Conservation (phyloP, 2,888 invertebrate genomes). For the Syritta pipiens region DNA sequence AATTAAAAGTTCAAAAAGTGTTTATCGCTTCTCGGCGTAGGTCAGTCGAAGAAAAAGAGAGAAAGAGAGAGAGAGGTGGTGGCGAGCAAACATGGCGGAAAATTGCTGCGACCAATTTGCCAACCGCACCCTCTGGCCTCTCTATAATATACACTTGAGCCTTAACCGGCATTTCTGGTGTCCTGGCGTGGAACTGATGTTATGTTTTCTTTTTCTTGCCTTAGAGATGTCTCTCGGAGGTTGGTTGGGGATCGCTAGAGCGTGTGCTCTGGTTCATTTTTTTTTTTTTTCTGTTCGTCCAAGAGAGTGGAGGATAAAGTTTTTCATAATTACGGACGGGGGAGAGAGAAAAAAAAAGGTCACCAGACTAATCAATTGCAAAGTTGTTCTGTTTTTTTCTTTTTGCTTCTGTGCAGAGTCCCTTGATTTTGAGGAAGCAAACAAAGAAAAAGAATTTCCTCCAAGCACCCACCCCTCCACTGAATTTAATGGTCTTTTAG, state of each 20-base stretch:
- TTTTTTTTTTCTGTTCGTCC: too few relatives aligned
- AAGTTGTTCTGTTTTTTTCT: slow-evolving; percentile 32
- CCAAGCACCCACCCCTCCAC: too few relatives aligned
- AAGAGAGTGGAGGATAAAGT: slow-evolving; percentile 52
- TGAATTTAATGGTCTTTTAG: slow-evolving; percentile 50
- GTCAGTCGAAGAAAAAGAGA: not conserved
- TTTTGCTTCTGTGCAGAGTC: slow-evolving; percentile 10
- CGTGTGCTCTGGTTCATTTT: slow-evolving; percentile 11
- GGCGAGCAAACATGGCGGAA: slow-evolving; percentile 54
- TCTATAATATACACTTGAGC: too few relatives aligned
- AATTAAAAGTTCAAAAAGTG: slow-evolving; percentile 68
- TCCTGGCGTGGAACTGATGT: not conserved
- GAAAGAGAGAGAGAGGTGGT: not conserved
- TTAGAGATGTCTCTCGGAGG: not conserved
- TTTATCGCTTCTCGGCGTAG: slow-evolving; percentile 48
- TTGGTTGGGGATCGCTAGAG: too few relatives aligned
- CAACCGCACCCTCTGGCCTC: slow-evolving; percentile 32
- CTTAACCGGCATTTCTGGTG: slow-evolving; percentile 7
- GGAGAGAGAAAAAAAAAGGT: slow-evolving; percentile 40
- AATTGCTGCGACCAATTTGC: slow-evolving; percentile 62
- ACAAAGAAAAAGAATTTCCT: too few relatives aligned
- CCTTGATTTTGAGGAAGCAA: slow-evolving; percentile 33
- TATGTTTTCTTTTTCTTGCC: not conserved
- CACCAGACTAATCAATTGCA: slow-evolving; percentile 68
- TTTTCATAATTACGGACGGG: slow-evolving; percentile 37